Evolutionary conservation across 2,888 invertebrate genomes (phyloP), one percentile per base, ranked within the genome.

Genomic region (Sphaerophoria rueppellii): DNA sequence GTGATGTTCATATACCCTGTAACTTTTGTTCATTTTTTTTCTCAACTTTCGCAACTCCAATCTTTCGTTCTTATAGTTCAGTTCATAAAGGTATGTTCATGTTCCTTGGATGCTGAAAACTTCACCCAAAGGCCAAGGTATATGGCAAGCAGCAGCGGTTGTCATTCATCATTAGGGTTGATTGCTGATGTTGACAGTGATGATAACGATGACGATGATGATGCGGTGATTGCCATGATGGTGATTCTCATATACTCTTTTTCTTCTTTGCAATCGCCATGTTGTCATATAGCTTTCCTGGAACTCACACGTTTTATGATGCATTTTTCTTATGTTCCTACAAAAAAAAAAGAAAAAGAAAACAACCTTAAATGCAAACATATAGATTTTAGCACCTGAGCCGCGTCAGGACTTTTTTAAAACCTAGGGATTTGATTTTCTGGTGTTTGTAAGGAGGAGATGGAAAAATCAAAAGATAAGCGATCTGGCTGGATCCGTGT

Each of bases 131-230:
- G 50, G 4, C 43, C 7, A 55, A 24, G 60, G 60, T 12, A 11
- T 43, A 43, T 43, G 35, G 75, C 16, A 9, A 12, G 35, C 37
- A 14, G 37, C n/a, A 57, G 71, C 32, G 74, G 74, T 61, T 81
- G 85, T 85, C 81, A 81, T 81, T 85, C 85, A 81, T 85, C 85
- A 85, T 85, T 85, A 85, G 69, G 69, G 63, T 81, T 70, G 81
- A 76, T 85, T 85, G 85, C 85, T 73, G 76, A 81, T 81, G 81
- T 76, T 81, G 81, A 81, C 85, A 85, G 73, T 81, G 85, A 81
- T 85, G 80, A 81, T 72, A 85, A 72, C 73, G 81, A 85, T 81
- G 80, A 81, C 79, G 82, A 79, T 75, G 82, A 75, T 85, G 83
- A 85, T 76, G 81, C 72, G 76, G 72, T 85, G 85, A 81, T 85